phyloP scores from a whole-genome alignment of 1,140 invertebrate genomes.

The Globodera rostochiensis region DNA sequence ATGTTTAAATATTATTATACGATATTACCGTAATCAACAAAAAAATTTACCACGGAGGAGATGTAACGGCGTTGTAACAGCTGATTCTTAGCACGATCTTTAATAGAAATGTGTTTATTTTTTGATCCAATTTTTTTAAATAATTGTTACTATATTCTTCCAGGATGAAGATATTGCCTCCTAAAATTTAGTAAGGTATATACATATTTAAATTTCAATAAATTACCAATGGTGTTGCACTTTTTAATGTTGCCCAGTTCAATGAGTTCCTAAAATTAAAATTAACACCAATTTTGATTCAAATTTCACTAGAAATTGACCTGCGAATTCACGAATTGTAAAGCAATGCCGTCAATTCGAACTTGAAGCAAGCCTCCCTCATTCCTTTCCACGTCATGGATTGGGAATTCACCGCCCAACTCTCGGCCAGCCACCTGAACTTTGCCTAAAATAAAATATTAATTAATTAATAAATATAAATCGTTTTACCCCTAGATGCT shows the following conservation, averaged over 20 bases:
- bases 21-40: neutral
- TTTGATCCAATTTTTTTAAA: neutral
- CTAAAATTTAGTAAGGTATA: constrained; percentile 70
- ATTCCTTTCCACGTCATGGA: constrained; percentile 91
- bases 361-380: constrained; percentile 96
- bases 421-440: constrained; percentile 70
- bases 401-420: constrained; percentile 95
- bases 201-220: neutral
- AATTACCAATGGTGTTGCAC: constrained; percentile 79
- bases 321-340: constrained; percentile 98
- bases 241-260: constrained; percentile 97
- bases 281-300: neutral
- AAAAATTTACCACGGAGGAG: constrained; percentile 88
- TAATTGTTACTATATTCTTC: constrained; percentile 93
- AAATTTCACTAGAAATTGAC: constrained; percentile 69
- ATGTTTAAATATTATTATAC: no score
- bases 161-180: constrained; percentile 96
- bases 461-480: neutral
- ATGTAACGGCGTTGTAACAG: constrained; percentile 94
- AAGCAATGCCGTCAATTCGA: constrained; percentile 96
- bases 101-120: neutral
- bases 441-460: constrained; percentile 69
- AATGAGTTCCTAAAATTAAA: constrained; percentile 91
- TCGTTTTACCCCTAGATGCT: neutral
- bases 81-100: constrained; percentile 95